Base-by-base conservation (phyloP, 1,140 invertebrate genomes). In the Nasonia longicornis region DNA sequence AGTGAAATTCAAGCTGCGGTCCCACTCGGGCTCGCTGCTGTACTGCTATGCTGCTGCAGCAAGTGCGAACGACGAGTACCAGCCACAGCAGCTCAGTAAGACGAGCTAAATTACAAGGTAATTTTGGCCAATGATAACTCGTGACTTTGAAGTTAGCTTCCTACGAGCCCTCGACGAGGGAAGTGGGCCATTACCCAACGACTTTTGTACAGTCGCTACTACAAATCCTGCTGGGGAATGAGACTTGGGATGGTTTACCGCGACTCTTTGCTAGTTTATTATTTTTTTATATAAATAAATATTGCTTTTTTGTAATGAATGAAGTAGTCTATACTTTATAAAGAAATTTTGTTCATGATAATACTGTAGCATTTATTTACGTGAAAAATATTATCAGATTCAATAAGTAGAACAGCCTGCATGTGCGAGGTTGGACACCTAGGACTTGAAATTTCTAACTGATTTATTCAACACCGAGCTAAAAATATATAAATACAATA, bases 41-140 rank as follows among this genome's bases (percentile, higher is more conserved):
- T 42, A 48, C 45, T 35, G 14, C 7, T 3, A 22, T 22, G 6
- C 6, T 26, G 22, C 8, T 22, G 22, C 29, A n/a, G 20, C 2
- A 22, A 16, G 58, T 22, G 64, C 22, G 8, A 35, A 26, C 31
- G 12, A 29, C 67, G 67, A 66, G 67, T 6, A 66, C 11, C n/a
- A 67, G 7, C 31, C 16, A 58, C 29, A 58, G 52, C 29, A 16
- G 16, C 73, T 81, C 82, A 77, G 76, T 86, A 87, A 87, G 85
- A 88, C 84, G 83, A 83, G 79, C 83, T 82, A 84, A 87, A 87
- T 88, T 87, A 86, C 84, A 83, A 84, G 85, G 86, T 87, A 86
- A 89, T 88, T 89, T 88, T 86, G 85, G 84, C 83, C 87, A 88
- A 89, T 88, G 87, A 89, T 88, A 88, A 89, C 86, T 87, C 84